Evolutionary conservation across 1,140 invertebrate species (phyloP).

Genomic region (Kradibia gibbosae): DNA sequence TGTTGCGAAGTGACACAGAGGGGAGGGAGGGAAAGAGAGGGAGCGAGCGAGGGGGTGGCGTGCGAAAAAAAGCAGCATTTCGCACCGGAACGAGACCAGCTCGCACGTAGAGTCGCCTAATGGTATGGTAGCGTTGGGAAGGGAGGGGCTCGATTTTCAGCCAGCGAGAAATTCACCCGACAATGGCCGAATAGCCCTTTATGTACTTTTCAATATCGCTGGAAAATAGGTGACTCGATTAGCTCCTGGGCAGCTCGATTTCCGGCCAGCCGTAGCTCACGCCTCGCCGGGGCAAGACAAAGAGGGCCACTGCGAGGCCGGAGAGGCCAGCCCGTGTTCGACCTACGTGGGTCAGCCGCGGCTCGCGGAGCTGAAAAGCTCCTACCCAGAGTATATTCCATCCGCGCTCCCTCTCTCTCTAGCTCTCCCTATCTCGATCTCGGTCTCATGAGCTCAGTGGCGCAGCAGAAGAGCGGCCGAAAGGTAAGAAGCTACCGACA

Average conservation of each 20-base stretch:
- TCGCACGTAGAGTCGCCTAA: neutral
- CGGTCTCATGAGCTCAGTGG: neutral
- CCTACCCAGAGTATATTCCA: neutral
- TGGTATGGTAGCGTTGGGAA: neutral
- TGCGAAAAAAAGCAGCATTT: neutral
- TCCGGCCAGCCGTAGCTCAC: conserved; percentile 49
- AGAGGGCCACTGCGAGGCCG: neutral
- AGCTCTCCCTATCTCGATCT: neutral
- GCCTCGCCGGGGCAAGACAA: conserved; percentile 1
- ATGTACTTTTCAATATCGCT: conserved; percentile 54
- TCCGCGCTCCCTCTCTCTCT: neutral
- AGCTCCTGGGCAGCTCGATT: conserved; percentile 66
- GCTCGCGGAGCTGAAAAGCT: neutral
- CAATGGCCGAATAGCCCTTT: conserved; percentile 56
- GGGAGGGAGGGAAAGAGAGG: neutral
- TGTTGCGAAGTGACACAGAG: too few relatives aligned
- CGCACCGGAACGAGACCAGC: neutral
- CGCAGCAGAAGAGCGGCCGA: neutral
- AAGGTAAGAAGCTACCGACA: neutral
- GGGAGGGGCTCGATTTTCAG: neutral
- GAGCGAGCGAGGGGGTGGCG: neutral
- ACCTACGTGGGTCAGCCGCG: neutral
- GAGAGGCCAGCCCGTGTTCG: neutral
- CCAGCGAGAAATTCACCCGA: conserved; percentile 14
- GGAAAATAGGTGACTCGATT: conserved; percentile 70